These are phyloP conservation scores for Pleuronectes platessa DNA, from an alignment of 2,113 vertebrate genomes.

Conservation along the genomic window DNA sequence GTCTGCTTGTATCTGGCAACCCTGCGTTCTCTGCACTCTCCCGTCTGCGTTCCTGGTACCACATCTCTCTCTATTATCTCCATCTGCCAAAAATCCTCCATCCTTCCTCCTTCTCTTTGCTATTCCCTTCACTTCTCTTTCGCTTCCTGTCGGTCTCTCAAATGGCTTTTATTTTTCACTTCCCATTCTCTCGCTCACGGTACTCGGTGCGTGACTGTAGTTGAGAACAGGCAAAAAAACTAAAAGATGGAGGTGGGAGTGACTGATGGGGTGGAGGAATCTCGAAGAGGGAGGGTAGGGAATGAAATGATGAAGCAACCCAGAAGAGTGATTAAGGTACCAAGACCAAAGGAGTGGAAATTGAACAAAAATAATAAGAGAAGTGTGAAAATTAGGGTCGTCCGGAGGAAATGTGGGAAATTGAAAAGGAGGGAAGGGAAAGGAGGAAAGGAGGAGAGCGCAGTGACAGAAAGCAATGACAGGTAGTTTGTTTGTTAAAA, in stretches of 20 bases:
- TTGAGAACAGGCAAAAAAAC: background rate
- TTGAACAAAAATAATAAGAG: no score
- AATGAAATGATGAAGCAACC: no score
- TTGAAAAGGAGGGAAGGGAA: background rate
- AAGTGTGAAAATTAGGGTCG: no score
- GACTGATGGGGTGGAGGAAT: background rate
- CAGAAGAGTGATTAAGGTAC: no score
- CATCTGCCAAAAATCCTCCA: conserved; percentile 34
- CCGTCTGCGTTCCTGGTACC: conserved; percentile 22
- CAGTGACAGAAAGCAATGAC: conserved; percentile 6
- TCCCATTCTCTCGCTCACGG: background rate
- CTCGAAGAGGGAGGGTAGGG: background rate
- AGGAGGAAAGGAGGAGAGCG: background rate
- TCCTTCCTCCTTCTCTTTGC: conserved; percentile 19
- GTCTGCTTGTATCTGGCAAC: conserved; percentile 14
- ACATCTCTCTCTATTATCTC: conserved; percentile 29
- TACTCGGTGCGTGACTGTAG: background rate
- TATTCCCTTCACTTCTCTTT: conserved; percentile 20
- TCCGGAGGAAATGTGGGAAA: no score
- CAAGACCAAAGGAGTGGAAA: no score
- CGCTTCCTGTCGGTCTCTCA: conserved; percentile 10
- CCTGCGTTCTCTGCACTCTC: conserved; percentile 12
- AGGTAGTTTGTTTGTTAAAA: conserved; percentile 44
- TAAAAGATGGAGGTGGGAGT: background rate
- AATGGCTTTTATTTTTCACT: background rate